Conservation (phyloP, 2,797 vertebrate species). For the Meda fulgida region DNA sequence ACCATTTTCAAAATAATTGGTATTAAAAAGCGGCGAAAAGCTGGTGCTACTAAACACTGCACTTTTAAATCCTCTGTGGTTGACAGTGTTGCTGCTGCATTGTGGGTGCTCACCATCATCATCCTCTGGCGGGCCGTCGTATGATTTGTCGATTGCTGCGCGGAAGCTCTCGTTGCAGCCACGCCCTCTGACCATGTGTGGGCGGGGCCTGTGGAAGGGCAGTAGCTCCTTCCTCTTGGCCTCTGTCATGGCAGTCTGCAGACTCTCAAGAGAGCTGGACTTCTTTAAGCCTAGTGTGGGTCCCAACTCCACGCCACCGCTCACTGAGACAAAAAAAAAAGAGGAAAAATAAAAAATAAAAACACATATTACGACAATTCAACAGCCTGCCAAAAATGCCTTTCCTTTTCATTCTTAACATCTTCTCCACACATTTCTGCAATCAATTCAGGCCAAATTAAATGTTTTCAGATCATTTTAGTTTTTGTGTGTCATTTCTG, state of each 20-base stretch:
- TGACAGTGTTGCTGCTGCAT: neutral
- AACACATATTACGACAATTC: neutral
- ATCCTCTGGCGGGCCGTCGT: conserved; percentile 88
- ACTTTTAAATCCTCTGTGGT: neutral
- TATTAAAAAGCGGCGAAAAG: neutral
- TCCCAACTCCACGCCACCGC: conserved; percentile 82
- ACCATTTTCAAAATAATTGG: neutral
- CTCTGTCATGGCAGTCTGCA: conserved; percentile 93
- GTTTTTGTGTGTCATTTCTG: neutral
- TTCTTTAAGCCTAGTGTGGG: conserved; percentile 94
- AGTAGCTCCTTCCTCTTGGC: conserved; percentile 89
- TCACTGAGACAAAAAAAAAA: conserved; percentile 16
- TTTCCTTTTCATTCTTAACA: neutral
- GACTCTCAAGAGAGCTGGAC: conserved; percentile 95
- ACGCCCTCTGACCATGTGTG: conserved; percentile 92
- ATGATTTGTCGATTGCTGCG: conserved; percentile 96
- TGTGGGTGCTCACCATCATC: conserved; percentile 82
- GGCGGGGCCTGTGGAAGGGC: conserved; percentile 91
- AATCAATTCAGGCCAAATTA: neutral
- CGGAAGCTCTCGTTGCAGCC: conserved; percentile 97
- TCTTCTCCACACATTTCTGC: neutral
- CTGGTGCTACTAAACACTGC: neutral
- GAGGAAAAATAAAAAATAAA: too few relatives aligned
- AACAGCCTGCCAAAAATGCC: neutral
- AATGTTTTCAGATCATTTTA: neutral